Conservation (phyloP, 2,113 vertebrate genomes). For the Apistogramma diplotaenia region DNA sequence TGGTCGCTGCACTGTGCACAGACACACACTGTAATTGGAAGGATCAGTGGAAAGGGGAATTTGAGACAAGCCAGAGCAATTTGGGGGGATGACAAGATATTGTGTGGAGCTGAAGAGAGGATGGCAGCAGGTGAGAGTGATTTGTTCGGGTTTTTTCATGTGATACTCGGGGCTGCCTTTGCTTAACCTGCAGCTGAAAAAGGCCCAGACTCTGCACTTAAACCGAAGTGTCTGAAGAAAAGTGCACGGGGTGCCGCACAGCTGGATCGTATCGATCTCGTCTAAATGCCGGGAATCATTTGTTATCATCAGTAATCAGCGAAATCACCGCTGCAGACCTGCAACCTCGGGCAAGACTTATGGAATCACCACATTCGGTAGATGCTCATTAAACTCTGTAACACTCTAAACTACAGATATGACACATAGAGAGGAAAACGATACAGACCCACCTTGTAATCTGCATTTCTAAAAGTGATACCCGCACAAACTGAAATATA, state of each 20-base stretch:
- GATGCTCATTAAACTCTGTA: neutral
- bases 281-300: neutral
- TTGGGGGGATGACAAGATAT: conserved; percentile 63
- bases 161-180: neutral
- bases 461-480: too few species aligned
- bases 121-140: conserved; percentile 63
- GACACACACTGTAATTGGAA: conserved; percentile 60
- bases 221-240: neutral
- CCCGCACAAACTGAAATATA: neutral
- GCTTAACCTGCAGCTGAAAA: neutral
- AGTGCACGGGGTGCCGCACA: neutral
- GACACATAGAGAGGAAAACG: neutral
- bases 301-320: neutral
- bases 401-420: neutral
- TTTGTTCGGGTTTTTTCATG: conserved; percentile 26
- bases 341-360: neutral
- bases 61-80: conserved; percentile 64
- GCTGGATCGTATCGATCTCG: neutral
- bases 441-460: too few species aligned
- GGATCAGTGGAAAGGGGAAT: conserved; percentile 66
- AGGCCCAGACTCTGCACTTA: neutral
- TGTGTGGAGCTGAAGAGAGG: conserved; percentile 47
- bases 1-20: conserved; percentile 27
- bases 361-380: neutral
- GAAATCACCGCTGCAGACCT: neutral